A percentile compares a stretch with the other conserved stretches of the same genome.
Evolutionary conservation across 2,113 vertebrate genomes (phyloP).

Genomic region (Myrmophylax atrothorax): DNA sequence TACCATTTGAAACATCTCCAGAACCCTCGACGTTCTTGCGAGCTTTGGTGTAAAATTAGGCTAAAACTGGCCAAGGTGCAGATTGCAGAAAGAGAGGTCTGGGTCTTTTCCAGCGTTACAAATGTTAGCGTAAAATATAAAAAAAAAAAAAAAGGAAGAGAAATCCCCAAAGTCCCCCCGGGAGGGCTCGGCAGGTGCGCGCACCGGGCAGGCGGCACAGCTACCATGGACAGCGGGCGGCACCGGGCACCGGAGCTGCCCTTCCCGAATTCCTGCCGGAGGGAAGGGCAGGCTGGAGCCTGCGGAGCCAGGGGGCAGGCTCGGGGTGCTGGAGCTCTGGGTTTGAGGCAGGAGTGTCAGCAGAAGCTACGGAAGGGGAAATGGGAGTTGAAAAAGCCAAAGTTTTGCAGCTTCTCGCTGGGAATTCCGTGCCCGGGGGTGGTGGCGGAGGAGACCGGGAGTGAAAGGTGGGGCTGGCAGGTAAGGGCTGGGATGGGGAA

Average conservation of each 20-base stretch:
- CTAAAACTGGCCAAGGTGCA: background rate
- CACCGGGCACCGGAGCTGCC: fast-evolving
- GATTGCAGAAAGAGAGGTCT: background rate
- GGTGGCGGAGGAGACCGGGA: background rate
- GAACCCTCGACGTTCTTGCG: fast-evolving
- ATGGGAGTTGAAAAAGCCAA: background rate
- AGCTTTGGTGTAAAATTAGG: background rate
- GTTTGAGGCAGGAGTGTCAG: background rate
- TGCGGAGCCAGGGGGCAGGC: background rate
- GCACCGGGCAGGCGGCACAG: background rate
- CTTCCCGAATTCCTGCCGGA: fast-evolving
- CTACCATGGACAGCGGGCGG: conserved; percentile 58
- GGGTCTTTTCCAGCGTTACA: background rate
- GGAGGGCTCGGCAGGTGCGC: background rate
- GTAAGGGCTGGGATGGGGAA: background rate
- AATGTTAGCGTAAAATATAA: background rate
- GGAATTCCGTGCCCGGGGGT: background rate
- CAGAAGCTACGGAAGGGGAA: background rate
- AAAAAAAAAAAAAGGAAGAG: background rate
- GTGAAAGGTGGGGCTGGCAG: background rate
- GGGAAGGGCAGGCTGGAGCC: background rate
- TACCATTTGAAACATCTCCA: background rate
- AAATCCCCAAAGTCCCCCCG: fast-evolving
- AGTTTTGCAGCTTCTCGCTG: background rate
- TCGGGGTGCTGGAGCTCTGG: background rate